Evolutionary conservation across 2,113 vertebrate species (phyloP), one percentile per base, ranked within the genome.

Genomic region (Xiphorhynchus elegans): DNA sequence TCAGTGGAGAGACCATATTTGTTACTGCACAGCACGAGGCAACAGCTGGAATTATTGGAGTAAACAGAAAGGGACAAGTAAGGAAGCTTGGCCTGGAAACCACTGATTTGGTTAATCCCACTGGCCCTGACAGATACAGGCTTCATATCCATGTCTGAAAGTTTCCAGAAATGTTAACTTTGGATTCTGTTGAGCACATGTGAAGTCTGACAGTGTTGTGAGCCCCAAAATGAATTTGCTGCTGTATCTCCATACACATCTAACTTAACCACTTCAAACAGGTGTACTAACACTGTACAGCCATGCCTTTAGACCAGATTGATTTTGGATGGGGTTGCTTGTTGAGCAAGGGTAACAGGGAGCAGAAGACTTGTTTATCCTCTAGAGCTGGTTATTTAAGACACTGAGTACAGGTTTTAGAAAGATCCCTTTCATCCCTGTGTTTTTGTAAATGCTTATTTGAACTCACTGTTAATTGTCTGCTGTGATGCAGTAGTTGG

Each of bases 41-140:
- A 81, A 99, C 99, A n/a, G 98, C 99, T 73, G 99, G 99, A 95
- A 99, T 99, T 97, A 99, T 99, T 89, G 99, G 99, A 42, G 99
- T 99, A 46, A 99, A 99, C 98, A 98, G 99, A 96, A 99, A 99
- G 97, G 99, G 99, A 98, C 99, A 99, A 97, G 99, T 99, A 98
- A 98, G 90, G 26, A 83, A 87, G 50, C n/a, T 20, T 78, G 80
- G 11, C 31, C 55, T 44, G 47, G 72, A 75, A 62, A 16, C 6
- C 24, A 26, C 33, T 77, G 40, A 2, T 52, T 84, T 50, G 62
- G 6, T 37, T 90, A 21, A 77, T 77, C 31, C 25, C 13, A 2
- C 33, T 77, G 67, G 14, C 9, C n/a, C 26, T 40, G 83, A 13
- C 1, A 31, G 31, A 24, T 49, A 6, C 17, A 13, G 67, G n/a